Conservation (phyloP, 1,140 invertebrate genomes). For the Apis cerana region DNA sequence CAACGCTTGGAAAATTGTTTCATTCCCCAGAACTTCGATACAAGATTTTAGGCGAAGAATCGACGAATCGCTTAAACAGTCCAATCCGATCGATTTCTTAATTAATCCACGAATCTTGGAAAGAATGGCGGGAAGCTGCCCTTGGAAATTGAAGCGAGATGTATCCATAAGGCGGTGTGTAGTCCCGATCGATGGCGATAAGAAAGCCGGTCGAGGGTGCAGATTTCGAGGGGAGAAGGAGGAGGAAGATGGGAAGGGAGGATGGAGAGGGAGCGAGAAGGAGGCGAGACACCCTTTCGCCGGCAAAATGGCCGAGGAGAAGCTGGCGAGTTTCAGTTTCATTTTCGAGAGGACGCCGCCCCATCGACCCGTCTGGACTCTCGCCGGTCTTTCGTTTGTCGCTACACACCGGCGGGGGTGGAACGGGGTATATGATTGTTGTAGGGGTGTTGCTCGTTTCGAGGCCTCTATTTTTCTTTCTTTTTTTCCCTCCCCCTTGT, state of each 20-base stretch:
- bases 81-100: too few species aligned
- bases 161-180: too few species aligned
- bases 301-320: constrained; percentile 23
- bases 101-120: too few species aligned
- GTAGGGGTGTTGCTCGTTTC: background rate
- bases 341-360: constrained; percentile 22
- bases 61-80: too few species aligned
- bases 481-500: too few species aligned
- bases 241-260: background rate
- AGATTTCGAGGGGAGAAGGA: background rate
- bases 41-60: too few species aligned
- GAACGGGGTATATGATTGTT: background rate
- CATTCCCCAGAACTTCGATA: too few species aligned
- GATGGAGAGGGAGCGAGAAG: background rate
- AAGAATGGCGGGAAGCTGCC: too few species aligned
- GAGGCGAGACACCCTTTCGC: background rate
- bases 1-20: too few species aligned
- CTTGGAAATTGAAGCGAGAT: too few species aligned
- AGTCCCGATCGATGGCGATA: constrained; percentile 2
- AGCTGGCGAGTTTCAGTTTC: constrained; percentile 31
- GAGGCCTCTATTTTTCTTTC: background rate
- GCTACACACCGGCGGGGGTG: too few species aligned
- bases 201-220: background rate
- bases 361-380: constrained; percentile 20
- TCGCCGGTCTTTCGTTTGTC: constrained; percentile 7